Evolutionary conservation across 2,888 invertebrate genomes (phyloP), one percentile per base, ranked within the genome.

Genomic region (Cerastis leucographa): DNA sequence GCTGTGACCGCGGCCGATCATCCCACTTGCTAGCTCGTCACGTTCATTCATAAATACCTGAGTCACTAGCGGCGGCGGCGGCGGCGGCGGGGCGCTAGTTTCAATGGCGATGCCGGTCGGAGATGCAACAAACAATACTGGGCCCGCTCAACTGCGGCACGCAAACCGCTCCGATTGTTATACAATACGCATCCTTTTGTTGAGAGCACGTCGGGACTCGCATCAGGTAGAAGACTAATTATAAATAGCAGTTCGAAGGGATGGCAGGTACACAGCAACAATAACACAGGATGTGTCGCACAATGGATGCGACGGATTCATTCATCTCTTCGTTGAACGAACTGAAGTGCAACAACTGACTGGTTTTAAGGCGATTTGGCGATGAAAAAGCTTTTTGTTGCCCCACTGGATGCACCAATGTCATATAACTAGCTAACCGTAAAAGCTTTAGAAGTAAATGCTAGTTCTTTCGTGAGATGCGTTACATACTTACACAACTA

Each of bases 41-140:
- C 96, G 96, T 96, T 96, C 96, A 96, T 96, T 96, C 96, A 96
- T 96, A 96, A 96, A 96, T 96, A 96, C 95, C 95, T 95, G 94
- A 93, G 93, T 89, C 91, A 89, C 90, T 88, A 86, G 87, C 89
- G 89, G 82, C 83, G 90, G 88, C 86, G 83, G 61, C 66, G 64
- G 72, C 70, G 75, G 72, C 74, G 64, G 82, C 61, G 75, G 91
- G 91, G 92, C 89, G 88, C 89, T 90, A 90, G 91, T 90, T 91
- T 93, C 90, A 92, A 92, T 92, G 90, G 88, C 83, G 84, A 74
- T 83, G 66, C 71, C 77, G 78, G 84, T 81, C 85, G 80, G 86
- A 91, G 92, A 87, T 90, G 88, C 89, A 90, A 90, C 91, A 90
- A 91, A 92, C 92, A 93, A 93, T 91, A 84, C 86, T 86, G 86